A percentile compares a stretch with the other conserved stretches of the same genome.
These are phyloP conservation scores for Drosophila percnosoma DNA, from an alignment of 2,888 invertebrate genomes.

Conservation along the genomic window DNA sequence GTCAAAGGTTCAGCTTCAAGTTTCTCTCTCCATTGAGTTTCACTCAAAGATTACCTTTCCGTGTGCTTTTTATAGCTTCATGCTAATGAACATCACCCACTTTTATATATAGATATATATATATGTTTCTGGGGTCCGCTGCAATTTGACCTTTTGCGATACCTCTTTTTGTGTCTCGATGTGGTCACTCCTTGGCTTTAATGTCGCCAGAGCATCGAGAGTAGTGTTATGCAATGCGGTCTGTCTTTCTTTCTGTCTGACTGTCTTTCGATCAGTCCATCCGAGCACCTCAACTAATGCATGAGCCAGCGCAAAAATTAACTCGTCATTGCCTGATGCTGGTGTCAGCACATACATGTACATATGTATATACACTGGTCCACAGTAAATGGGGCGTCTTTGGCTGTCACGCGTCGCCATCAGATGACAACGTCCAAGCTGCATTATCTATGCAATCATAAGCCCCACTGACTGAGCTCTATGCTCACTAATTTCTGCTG, in stretches of 20 bases:
- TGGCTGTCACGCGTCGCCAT: conserved; percentile 71
- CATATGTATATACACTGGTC: neutral
- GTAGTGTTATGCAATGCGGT: conserved; percentile 67
- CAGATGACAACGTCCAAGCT: conserved; percentile 65
- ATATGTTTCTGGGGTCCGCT: conserved; percentile 23
- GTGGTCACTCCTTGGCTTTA: conserved; percentile 79
- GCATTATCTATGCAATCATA: conserved; percentile 68
- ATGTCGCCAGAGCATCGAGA: conserved; percentile 65
- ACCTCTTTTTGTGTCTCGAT: conserved; percentile 40
- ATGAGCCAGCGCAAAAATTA: conserved; percentile 76
- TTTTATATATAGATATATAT: conserved; percentile 36
- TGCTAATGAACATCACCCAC: conserved; percentile 81
- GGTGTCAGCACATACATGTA: conserved; percentile 41
- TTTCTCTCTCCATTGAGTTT: conserved; percentile 49
- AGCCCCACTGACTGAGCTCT: conserved; percentile 23
- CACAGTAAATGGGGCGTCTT: conserved; percentile 48
- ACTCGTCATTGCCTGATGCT: conserved; percentile 72
- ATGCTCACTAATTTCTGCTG: conserved; percentile 60
- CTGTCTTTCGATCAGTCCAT: conserved; percentile 25
- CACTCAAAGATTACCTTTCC: conserved; percentile 42
- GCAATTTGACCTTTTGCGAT: conserved; percentile 59
- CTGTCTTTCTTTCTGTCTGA: conserved; percentile 10
- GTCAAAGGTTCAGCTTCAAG: conserved; percentile 52
- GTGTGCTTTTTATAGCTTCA: conserved; percentile 70
- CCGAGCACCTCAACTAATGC: conserved; percentile 58